phyloP scores from a whole-genome alignment of 2,113 vertebrate species.

The Parus major region DNA sequence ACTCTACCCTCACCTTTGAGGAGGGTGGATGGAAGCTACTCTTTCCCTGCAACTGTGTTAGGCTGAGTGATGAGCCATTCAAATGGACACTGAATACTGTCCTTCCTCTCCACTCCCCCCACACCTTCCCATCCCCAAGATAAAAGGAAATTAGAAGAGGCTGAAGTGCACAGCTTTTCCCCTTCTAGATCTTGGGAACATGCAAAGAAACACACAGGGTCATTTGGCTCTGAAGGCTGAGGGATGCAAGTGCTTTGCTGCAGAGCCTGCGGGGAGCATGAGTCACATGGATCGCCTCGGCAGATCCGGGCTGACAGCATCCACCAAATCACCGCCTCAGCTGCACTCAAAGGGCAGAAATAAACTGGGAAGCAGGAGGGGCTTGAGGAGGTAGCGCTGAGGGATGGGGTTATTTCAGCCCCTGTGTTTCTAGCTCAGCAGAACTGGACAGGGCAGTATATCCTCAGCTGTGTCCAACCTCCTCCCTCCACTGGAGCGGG shows the following conservation, averaged over 20 bases:
- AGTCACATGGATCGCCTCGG: slow-evolving; percentile 17
- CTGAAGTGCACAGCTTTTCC: background rate
- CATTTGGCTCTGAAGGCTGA: slow-evolving; percentile 27
- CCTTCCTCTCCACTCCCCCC: background rate
- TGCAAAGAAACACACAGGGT: background rate
- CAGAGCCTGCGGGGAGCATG: slow-evolving; percentile 28
- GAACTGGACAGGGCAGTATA: background rate
- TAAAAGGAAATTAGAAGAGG: background rate
- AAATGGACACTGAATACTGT: background rate
- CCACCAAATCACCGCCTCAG: background rate
- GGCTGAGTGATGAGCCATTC: background rate
- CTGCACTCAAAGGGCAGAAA: background rate
- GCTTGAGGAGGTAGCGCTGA: background rate
- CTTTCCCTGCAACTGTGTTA: background rate
- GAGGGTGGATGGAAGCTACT: background rate
- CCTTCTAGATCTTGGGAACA: background rate
- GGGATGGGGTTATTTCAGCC: background rate
- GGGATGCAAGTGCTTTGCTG: background rate
- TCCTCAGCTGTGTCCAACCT: background rate
- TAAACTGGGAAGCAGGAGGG: background rate
- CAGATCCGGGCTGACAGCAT: slow-evolving; percentile 33
- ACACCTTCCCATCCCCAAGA: background rate
- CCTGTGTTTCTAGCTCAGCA: background rate
- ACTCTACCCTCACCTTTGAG: background rate
- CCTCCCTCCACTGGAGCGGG: background rate